phyloP scores from a whole-genome alignment of 92 coral and sea anemone species.

The Ricordea florida region DNA sequence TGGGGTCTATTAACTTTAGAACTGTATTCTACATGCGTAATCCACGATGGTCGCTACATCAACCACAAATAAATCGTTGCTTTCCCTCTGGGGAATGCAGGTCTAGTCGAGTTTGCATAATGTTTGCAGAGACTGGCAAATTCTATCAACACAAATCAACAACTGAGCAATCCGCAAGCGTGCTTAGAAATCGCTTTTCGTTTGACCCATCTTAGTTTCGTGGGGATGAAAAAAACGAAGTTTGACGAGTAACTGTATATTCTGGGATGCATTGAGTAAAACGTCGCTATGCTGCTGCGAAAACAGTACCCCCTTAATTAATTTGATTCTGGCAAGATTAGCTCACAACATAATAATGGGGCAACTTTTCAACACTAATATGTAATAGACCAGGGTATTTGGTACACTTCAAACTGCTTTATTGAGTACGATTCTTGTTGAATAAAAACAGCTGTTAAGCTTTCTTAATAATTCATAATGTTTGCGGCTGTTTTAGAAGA shows the following conservation, averaged over 20 bases:
- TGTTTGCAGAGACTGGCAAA: constrained; percentile 12
- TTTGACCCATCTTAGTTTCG: too few species aligned
- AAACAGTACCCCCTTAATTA: not conserved
- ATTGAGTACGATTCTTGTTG: constrained; percentile 64
- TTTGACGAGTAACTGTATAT: too few species aligned
- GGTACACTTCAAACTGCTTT: constrained; percentile 29
- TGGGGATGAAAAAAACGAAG: too few species aligned
- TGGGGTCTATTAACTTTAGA: constrained; percentile 28
- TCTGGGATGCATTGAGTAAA: constrained; percentile 4
- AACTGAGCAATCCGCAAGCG: not conserved
- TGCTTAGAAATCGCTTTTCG: not conserved
- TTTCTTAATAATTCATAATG: constrained; percentile 75
- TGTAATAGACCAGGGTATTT: constrained; percentile 1
- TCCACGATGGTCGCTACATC: too few species aligned
- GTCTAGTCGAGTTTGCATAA: constrained; percentile 12
- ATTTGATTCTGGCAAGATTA: not conserved
- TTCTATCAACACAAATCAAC: constrained; percentile 1
- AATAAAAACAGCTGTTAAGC: constrained; percentile 70
- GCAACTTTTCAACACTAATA: constrained; percentile 44
- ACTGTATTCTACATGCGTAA: constrained; percentile 36
- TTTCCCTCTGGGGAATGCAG: not conserved
- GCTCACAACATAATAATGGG: not conserved
- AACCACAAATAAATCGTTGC: too few species aligned
- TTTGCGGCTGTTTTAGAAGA: constrained; percentile 64
- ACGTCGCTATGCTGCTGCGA: constrained; percentile 17